Evolutionary conservation across 2,888 invertebrate species (phyloP), one percentile per base, ranked within the genome.

Genomic region (Protonemura montana): DNA sequence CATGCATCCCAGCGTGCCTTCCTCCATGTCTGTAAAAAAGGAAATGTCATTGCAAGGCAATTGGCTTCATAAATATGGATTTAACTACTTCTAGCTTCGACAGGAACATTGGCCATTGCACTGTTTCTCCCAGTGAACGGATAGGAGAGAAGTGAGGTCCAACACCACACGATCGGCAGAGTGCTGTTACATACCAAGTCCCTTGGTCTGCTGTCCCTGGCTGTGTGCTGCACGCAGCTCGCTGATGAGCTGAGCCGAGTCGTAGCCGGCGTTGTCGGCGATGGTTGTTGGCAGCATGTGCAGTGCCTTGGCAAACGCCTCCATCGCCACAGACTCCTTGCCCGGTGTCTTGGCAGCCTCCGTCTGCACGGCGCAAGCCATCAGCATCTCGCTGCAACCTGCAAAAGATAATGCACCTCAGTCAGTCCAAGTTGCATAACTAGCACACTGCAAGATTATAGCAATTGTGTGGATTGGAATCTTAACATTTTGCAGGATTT

Each of bases 211-310:
- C 87, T 96, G 94, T 85, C 97, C 97, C 89, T 95, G 94, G 76
- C 96, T 96, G 91, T 99, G 99, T 10, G 95, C 94, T 10, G 99
- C 99, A 88, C 98, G 93, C 87, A 99, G 93, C 89, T 98, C 95
- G n/a, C 98, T 96, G 86, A 99, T 93, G 88, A 99, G 93, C 89
- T 99, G 98, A 0, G 99, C 97, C 81, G 98, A 98, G 93, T 99
- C 99, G 91, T 97, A 98, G 87, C 99, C 99, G 87, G 98, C 99
- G 92, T 99, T 99, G 92, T 99, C 99, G 76, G 99, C 98, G 88
- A 99, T 99, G 86, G 97, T 97, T 28, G 97, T 97, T 0, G 99
- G 99, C 89, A 99, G 93, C 89, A 97, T 94, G 87, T 96, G 94
- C 82, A 99, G 94, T 26, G 99, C 98, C 88, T 94, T 94, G 41